These are phyloP conservation scores for Agonopterix arenella DNA, from an alignment of 2,888 invertebrate genomes.

Conservation along the genomic window DNA sequence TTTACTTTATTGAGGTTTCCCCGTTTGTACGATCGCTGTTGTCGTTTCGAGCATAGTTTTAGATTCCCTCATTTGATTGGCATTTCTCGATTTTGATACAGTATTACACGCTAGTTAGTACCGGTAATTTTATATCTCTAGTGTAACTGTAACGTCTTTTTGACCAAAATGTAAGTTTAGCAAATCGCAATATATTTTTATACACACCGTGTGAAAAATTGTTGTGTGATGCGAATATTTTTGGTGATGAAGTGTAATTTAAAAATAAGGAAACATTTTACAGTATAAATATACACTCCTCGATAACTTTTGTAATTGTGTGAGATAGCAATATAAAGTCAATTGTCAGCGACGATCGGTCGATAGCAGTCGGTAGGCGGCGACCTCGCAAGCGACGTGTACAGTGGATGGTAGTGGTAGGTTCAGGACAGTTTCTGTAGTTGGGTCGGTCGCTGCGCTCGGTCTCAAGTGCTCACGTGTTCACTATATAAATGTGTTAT, in stretches of 20 bases:
- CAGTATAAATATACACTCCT: constrained; percentile 52
- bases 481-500: constrained; percentile 65
- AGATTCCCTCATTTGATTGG: constrained; percentile 9
- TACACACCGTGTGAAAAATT: constrained; percentile 43
- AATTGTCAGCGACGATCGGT: constrained; percentile 41
- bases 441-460: constrained; percentile 26
- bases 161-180: constrained; percentile 37
- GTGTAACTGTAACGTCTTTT: constrained; percentile 23
- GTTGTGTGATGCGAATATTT: constrained; percentile 50
- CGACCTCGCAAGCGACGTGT: constrained; percentile 13
- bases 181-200: constrained; percentile 54
- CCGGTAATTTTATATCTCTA: constrained; percentile 17
- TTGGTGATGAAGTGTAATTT: constrained; percentile 62
- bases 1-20: constrained; percentile 20
- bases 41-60: constrained; percentile 14
- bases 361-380: constrained; percentile 19
- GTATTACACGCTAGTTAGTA: constrained; percentile 41
- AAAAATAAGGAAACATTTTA: constrained; percentile 52
- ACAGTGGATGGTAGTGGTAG: constrained; percentile 21
- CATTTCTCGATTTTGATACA: constrained; percentile 17
- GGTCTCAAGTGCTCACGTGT: constrained; percentile 63
- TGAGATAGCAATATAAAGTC: constrained; percentile 55
- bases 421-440: constrained; percentile 12
- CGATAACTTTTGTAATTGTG: constrained; percentile 71
- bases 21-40: constrained; percentile 15